Evolutionary conservation across 2,113 vertebrate genomes (phyloP), one percentile per base, ranked within the genome.

Genomic region (Perca fluviatilis): DNA sequence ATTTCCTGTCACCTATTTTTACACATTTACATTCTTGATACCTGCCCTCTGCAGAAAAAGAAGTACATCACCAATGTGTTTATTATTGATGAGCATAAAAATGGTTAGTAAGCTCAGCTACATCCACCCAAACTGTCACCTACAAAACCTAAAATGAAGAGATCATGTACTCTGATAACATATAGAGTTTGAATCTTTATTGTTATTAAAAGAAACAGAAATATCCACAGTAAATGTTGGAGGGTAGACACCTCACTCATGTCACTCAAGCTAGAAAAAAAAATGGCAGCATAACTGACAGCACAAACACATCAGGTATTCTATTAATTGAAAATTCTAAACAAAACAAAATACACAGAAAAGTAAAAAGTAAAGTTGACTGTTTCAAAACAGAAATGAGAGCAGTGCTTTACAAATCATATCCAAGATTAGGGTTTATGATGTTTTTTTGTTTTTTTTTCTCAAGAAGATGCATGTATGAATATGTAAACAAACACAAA

Each of bases 81-180:
- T 23, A 16, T 10, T 43, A 19, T 47, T 67, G 21, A 12, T 67
- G 62, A 50, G 67, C 57, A 46, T 64, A 53, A 67, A 67, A 73
- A 49, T 56, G 12, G 7, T 9, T 21, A 13, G n/a, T 23, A 51
- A 49, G 56, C 49, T 30, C 36, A 43, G 25, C 19, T 50, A n/a
- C 53, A 66, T 51, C 9, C 9, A 92, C 89, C 51, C 90, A 90
- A 92, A 92, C 93, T 93, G 95, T 95, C 95, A 94, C 51, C 23
- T 46, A 16, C 14, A 92, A 94, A 93, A 94, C 92, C 93, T 63
- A 94, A 94, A 95, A 94, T 91, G 95, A 91, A 71, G 89, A 94
- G 93, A 96, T 96, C 95, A 95, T 27, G 27, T 27, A 27, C 67
- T 70, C 19, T 54, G 2, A 18, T 30, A 13, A 10, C 33, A 33